A percentile compares a stretch with the other conserved stretches of the same genome.
These are phyloP conservation scores for Chymomyza procnemis DNA, from an alignment of 2,888 invertebrate genomes.

Conservation along the genomic window DNA sequence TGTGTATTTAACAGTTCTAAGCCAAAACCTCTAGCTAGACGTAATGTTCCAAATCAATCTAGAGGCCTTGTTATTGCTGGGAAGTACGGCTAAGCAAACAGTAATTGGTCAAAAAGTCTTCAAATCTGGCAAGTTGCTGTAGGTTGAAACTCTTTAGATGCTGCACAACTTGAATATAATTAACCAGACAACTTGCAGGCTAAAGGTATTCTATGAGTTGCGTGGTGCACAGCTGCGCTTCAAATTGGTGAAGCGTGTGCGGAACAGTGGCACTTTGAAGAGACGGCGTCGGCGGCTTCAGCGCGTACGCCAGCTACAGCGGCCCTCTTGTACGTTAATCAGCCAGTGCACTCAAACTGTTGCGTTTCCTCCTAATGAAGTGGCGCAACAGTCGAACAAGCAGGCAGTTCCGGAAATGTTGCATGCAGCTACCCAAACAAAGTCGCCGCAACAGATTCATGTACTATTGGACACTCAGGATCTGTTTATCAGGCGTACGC, in stretches of 20 bases:
- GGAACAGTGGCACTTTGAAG: background rate
- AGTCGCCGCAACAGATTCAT: background rate
- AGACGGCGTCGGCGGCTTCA: background rate
- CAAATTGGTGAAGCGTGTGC: slow-evolving; percentile 4
- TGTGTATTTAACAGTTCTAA: slow-evolving; percentile 14
- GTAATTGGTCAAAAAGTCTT: slow-evolving; percentile 28
- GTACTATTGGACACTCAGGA: background rate
- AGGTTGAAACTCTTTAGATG: background rate
- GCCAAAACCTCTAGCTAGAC: background rate
- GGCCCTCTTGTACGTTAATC: background rate
- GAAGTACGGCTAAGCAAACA: slow-evolving; percentile 3
- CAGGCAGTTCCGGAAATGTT: background rate
- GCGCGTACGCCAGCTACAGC: background rate
- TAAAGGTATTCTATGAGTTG: slow-evolving; percentile 34
- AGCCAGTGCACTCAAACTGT: background rate
- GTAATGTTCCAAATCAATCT: slow-evolving; percentile 39
- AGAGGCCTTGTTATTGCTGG: slow-evolving; percentile 28
- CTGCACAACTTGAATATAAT: background rate
- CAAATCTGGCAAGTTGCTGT: slow-evolving; percentile 35
- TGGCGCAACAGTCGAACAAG: background rate
- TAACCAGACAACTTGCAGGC: slow-evolving; percentile 20
- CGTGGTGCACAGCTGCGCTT: slow-evolving; percentile 25
- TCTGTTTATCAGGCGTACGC: background rate
- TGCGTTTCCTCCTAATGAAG: background rate
- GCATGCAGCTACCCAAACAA: background rate